A percentile compares a stretch with the other conserved stretches of the same genome.
Evolutionary conservation across 2,888 invertebrate genomes (phyloP).

Genomic region (Cyclophora punctaria): DNA sequence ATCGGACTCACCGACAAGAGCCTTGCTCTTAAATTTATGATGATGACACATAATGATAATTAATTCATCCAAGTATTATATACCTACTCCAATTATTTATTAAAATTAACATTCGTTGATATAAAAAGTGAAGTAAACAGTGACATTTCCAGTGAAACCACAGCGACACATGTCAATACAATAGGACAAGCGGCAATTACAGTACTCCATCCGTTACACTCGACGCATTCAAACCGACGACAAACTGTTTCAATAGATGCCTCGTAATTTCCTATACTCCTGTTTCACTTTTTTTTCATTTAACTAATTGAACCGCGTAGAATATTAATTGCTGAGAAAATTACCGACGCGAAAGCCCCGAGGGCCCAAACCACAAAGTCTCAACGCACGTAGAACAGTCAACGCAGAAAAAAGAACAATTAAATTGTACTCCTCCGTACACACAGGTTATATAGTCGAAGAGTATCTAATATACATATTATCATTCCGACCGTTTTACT

Average conservation of each 20-base stretch:
- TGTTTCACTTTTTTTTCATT: conserved; percentile 60
- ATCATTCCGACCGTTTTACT: conserved; percentile 44
- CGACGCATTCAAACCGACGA: conserved; percentile 13
- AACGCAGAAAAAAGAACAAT: conserved; percentile 58
- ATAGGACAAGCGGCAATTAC: conserved; percentile 40
- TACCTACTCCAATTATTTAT: background rate
- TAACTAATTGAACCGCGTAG: conserved; percentile 58
- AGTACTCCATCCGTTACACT: conserved; percentile 38
- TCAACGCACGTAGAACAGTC: conserved; percentile 32
- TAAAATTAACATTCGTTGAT: background rate
- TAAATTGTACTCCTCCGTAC: conserved; percentile 28
- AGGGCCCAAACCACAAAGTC: conserved; percentile 60
- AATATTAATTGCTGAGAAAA: conserved; percentile 70
- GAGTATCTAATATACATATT: conserved; percentile 4
- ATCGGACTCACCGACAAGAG: too few species aligned
- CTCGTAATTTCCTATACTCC: conserved; percentile 50
- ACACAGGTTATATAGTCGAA: conserved; percentile 26
- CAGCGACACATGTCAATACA: conserved; percentile 49
- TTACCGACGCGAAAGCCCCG: conserved; percentile 45
- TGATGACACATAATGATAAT: background rate
- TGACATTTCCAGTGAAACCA: conserved; percentile 27
- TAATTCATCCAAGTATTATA: background rate
- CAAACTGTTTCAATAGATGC: conserved; percentile 42
- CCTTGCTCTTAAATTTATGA: too few species aligned
- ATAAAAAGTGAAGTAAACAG: conserved; percentile 1